Percentiles rank a stretch among this genome's conserved stretches.
Evolutionary conservation across 2,888 invertebrate genomes (phyloP).

Genomic region (Terebella lapidaria): DNA sequence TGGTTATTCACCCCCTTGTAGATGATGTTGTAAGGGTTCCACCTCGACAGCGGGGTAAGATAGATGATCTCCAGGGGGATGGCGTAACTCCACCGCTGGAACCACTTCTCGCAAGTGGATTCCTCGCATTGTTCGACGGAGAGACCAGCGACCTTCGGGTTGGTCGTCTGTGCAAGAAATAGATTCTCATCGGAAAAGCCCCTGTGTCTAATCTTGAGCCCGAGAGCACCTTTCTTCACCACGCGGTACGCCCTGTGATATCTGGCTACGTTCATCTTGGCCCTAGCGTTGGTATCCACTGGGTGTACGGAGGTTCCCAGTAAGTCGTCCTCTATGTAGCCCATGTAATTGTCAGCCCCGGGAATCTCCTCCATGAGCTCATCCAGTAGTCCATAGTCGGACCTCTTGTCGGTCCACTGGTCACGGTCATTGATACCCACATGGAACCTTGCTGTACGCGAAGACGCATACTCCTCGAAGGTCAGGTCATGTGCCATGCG

Average conservation of each 20-base stretch:
- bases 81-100: too few relatives aligned
- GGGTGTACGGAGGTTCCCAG: background rate
- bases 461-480: too few relatives aligned
- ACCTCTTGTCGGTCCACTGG: background rate
- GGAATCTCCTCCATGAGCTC: background rate
- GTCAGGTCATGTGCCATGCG: background rate
- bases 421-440: background rate
- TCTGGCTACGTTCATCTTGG: background rate
- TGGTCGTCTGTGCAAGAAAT: background rate
- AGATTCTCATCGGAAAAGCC: background rate
- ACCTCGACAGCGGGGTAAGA: too few relatives aligned
- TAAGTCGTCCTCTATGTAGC: background rate
- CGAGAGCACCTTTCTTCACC: background rate
- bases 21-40: too few relatives aligned
- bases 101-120: too few relatives aligned
- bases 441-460: too few relatives aligned
- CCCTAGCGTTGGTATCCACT: background rate
- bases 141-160: background rate
- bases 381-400: background rate
- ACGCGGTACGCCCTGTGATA: background rate
- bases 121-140: too few relatives aligned
- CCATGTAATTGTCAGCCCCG: background rate
- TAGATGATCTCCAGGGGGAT: too few relatives aligned
- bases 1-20: too few relatives aligned
- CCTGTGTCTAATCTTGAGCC: background rate